A percentile compares a stretch with the other conserved stretches of the same genome.
phyloP scores from a whole-genome alignment of 2,888 invertebrate species.

The Pterostichus niger region DNA sequence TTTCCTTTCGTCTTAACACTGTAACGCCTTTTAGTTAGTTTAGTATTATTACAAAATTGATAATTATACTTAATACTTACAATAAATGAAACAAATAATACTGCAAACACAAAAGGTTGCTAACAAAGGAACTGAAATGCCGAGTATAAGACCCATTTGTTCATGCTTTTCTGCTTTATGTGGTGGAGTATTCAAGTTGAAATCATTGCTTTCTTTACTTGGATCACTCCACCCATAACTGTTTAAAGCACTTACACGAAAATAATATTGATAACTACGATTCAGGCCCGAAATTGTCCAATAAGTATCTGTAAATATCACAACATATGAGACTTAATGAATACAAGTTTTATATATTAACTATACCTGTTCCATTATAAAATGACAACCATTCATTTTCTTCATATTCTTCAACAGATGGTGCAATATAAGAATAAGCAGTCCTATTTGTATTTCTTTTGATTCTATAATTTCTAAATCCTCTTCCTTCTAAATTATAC shows the following conservation, averaged over 20 bases:
- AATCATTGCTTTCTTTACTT: constrained; percentile 83
- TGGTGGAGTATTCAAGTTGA: constrained; percentile 77
- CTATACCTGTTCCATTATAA: constrained; percentile 87
- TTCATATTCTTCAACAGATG: constrained; percentile 80
- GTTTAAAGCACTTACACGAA: constrained; percentile 89
- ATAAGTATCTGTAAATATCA: constrained; percentile 81
- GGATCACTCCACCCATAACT: constrained; percentile 90
- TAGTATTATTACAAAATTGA: constrained; percentile 40
- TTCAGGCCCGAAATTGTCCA: constrained; percentile 88
- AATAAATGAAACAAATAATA: constrained; percentile 78
- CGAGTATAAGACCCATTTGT: constrained; percentile 81
- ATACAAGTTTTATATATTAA: not conserved
- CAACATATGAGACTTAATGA: not conserved
- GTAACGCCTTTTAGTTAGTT: constrained; percentile 49
- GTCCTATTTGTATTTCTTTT: constrained; percentile 75
- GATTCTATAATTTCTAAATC: constrained; percentile 73
- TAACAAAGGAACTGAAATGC: constrained; percentile 81
- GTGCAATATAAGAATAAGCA: constrained; percentile 75
- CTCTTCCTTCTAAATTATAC: constrained; percentile 87
- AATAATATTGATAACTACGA: constrained; percentile 82
- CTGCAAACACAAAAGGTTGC: constrained; percentile 71
- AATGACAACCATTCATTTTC: constrained; percentile 82
- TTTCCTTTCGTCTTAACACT: constrained; percentile 72
- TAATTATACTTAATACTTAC: constrained; percentile 75
- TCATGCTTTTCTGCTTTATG: constrained; percentile 79